Base-by-base conservation (phyloP, 2,888 invertebrate species). In the Agrotis segetum region DNA sequence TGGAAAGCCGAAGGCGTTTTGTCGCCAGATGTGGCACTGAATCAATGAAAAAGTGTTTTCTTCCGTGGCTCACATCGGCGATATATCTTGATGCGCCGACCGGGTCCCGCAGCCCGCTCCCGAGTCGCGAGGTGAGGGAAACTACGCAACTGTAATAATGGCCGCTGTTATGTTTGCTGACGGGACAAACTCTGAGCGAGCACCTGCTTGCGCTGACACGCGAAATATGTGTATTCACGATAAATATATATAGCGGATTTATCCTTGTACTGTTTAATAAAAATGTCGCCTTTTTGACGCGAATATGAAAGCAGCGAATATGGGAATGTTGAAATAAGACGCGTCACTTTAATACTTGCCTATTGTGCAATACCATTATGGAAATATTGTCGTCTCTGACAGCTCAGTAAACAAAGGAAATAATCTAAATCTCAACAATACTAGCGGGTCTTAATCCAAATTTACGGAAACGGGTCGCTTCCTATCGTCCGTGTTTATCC, bases 11-110 rank as follows among this genome's bases (percentile, higher is more conserved):
- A 93, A 91, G 93, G 95, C 96, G 93, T 95, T 95, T 94, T 92
- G 93, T 93, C 94, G 94, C 96, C 96, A 95, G 96, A 95, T 96
- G 96, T 93, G 96, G 88, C 94, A 91, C 92, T 92, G 95, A 95
- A 95, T 95, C 96, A 95, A 95, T 96, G 96, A 96, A 95, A 96
- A 95, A 96, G 93, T 94, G 95, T 95, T 96, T 94, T 93, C 92
- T 91, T 92, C 88, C 96, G 95, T 95, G 96, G 89, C 90, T 91
- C 92, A 91, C 92, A 91, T 90, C 88, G 89, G 85, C 87, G 88
- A 95, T 94, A 93, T 95, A 92, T 95, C 92, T 92, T 89, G 91
- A 92, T 88, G 90, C 87, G 87, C 82, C 86, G 87, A 84, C 84
- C 78, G 86, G 14, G 68, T 17, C 58, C n/a, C 40, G 19, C 19